Percentiles rank a stretch among this genome's conserved stretches.
These are phyloP conservation scores for Gadus chalcogrammus DNA, from an alignment of 2,113 vertebrate species.

Conservation along the genomic window DNA sequence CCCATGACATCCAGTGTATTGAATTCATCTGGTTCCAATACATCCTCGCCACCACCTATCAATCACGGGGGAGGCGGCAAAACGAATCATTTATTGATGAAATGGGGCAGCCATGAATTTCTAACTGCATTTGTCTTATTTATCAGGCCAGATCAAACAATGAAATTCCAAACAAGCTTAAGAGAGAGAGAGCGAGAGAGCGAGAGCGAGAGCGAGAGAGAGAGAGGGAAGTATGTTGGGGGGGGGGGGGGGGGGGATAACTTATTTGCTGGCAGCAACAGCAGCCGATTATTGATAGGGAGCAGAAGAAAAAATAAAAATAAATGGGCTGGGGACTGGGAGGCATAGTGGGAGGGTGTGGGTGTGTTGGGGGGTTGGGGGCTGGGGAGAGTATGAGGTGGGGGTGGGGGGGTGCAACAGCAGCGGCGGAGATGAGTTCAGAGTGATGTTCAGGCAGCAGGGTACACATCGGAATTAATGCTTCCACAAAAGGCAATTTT, in stretches of 20 bases:
- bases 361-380: constrained; percentile 30
- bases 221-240: constrained; percentile 18
- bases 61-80: constrained; percentile 75
- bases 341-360: constrained; percentile 18
- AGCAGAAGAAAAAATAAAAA: constrained; percentile 22
- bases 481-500: constrained; percentile 74
- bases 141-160: constrained; percentile 81
- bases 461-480: constrained; percentile 77
- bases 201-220: constrained; percentile 44
- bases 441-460: constrained; percentile 70
- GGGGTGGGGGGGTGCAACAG: constrained; percentile 12
- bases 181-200: constrained; percentile 56
- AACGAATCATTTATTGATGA: constrained; percentile 83
- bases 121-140: constrained; percentile 78
- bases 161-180: constrained; percentile 78
- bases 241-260: constrained; percentile 62
- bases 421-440: constrained; percentile 47
- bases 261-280: constrained; percentile 66
- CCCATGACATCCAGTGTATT: constrained; percentile 69
- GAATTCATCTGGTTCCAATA: constrained; percentile 80
- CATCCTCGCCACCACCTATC: constrained; percentile 74
- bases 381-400: constrained; percentile 25
- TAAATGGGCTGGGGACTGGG: not conserved
- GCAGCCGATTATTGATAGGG: constrained; percentile 72
- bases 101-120: constrained; percentile 75